Percentiles rank a stretch among this genome's conserved stretches.
phyloP scores from a whole-genome alignment of 1,140 invertebrate species.

The Drosophila nigrodunni region DNA sequence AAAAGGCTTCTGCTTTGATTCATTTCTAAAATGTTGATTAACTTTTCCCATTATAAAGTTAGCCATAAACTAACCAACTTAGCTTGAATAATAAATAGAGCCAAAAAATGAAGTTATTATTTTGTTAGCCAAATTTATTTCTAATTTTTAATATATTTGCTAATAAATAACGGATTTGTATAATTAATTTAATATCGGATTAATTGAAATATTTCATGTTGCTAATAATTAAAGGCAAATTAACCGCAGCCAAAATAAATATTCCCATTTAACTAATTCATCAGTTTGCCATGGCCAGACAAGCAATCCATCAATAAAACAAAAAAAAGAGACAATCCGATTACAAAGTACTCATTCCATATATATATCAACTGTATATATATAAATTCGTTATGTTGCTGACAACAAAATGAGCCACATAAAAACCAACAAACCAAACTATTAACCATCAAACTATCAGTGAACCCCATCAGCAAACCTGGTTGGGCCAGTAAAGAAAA shows the following conservation, averaged over 20 bases:
- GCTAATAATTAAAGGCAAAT: conserved; percentile 28
- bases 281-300: conserved; percentile 14
- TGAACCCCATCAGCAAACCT: conserved; percentile 14
- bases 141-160: too few relatives aligned
- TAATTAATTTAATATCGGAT: conserved; percentile 11
- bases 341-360: conserved; percentile 3
- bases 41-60: too few relatives aligned
- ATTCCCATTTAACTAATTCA: conserved; percentile 19
- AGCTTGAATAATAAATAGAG: too few relatives aligned
- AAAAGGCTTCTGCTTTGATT: too few relatives aligned
- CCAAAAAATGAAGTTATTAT: too few relatives aligned
- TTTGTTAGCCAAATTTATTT: too few relatives aligned
- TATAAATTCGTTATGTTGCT: conserved; percentile 19
- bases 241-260: conserved; percentile 7
- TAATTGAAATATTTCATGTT: conserved; percentile 12
- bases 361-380: neutral
- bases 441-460: conserved; percentile 45
- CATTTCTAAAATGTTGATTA: too few relatives aligned
- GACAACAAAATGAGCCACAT: conserved; percentile 53
- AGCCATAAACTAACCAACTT: too few relatives aligned
- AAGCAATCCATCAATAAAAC: conserved; percentile 15
- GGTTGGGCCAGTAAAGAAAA: neutral
- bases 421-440: conserved; percentile 44
- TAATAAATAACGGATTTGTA: neutral
- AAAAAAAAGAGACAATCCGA: neutral